Percentiles rank a stretch among this genome's conserved stretches.
Evolutionary conservation across 2,888 invertebrate species (phyloP).

Genomic region (Drosophila aldrichi): DNA sequence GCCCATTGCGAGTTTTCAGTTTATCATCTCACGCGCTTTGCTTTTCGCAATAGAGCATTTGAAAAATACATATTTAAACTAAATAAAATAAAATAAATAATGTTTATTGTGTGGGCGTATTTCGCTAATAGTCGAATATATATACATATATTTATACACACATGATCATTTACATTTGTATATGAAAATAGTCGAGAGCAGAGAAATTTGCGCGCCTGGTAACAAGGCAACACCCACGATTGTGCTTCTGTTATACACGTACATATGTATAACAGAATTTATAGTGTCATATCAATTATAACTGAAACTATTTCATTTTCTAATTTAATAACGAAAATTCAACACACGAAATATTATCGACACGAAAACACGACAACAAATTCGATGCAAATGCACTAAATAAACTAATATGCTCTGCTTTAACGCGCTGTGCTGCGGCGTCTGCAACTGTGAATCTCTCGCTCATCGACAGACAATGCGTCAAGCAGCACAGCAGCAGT

Average conservation of each 20-base stretch:
- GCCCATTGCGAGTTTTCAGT: constrained; percentile 30
- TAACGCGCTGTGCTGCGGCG: not conserved
- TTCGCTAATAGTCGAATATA: constrained; percentile 34
- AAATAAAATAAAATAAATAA: not conserved
- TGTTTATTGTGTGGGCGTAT: constrained; percentile 50
- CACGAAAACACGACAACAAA: not conserved
- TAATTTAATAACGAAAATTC: not conserved
- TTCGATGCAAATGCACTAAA: too few relatives aligned
- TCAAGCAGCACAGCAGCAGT: not conserved
- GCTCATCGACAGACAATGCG: not conserved
- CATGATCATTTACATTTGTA: constrained; percentile 1
- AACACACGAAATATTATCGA: not conserved
- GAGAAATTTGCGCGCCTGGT: constrained; percentile 18
- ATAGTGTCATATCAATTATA: constrained; percentile 1
- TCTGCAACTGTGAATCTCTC: constrained; percentile 5
- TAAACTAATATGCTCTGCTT: not conserved
- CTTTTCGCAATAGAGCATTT: constrained; percentile 38
- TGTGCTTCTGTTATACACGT: too few relatives aligned
- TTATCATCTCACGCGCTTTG: constrained; percentile 43
- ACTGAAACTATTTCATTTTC: not conserved
- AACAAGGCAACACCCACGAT: constrained; percentile 31
- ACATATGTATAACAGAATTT: not conserved
- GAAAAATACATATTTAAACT: not conserved
- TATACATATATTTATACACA: constrained; percentile 1
- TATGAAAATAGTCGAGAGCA: not conserved